Conservation (phyloP, 2,797 vertebrate genomes). For the Chelonia mydas region DNA sequence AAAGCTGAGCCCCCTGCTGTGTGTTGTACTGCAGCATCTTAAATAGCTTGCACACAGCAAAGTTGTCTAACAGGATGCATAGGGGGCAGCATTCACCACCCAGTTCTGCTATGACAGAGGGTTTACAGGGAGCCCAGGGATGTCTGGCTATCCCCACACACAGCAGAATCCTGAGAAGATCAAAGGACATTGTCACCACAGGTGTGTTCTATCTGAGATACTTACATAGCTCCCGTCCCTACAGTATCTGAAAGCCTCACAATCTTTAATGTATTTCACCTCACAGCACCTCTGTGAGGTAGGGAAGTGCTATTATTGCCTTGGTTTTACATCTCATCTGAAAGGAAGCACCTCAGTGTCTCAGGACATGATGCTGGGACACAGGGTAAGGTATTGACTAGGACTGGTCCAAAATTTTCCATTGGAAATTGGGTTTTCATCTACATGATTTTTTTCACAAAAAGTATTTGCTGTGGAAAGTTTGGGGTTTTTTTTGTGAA, state of each 20-base stretch:
- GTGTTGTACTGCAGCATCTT: neutral
- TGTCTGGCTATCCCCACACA: neutral
- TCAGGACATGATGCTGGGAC: neutral
- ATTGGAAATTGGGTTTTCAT: neutral
- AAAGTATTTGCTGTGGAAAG: neutral
- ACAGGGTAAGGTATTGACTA: neutral
- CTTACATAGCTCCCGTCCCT: neutral
- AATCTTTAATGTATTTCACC: neutral
- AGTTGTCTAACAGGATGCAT: neutral
- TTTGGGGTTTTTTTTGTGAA: accelerated
- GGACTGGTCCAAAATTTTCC: neutral
- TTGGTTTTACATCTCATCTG: neutral
- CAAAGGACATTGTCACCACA: neutral
- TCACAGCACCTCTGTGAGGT: neutral
- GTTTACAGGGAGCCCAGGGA: neutral
- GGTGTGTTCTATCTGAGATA: neutral
- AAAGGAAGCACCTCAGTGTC: neutral
- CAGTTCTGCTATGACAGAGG: neutral
- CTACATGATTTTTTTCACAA: neutral
- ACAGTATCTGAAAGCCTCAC: neutral
- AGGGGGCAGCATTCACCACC: neutral
- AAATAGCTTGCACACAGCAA: neutral
- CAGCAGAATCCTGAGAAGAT: neutral
- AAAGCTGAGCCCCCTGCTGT: slow-evolving; percentile 6
- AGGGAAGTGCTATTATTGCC: neutral